Evolutionary conservation across 2,888 invertebrate genomes (phyloP), one percentile per base, ranked within the genome.

Genomic region (Nomada ruficornis): DNA sequence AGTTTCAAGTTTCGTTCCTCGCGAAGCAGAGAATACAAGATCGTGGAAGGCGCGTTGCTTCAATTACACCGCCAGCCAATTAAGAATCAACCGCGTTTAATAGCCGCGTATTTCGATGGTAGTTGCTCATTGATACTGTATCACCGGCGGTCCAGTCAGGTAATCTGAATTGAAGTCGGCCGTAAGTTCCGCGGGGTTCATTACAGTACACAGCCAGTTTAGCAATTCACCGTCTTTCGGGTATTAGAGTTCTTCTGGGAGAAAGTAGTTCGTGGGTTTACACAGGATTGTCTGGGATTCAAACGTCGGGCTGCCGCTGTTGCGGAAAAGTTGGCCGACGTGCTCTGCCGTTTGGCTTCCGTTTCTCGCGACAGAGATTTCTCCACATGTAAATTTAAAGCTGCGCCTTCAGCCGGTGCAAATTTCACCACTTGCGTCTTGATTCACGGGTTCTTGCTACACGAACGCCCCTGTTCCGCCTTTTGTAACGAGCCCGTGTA

Each of bases 371-470:
- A 82, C 85, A 65, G 85, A 84, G 83, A 88, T 88, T 85, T 83
- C 88, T 57, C 77, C 68, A 72, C 82, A 88, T 88, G 88, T 83
- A 88, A 88, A 88, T 88, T 86, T 88, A 83, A 88, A 85, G 82
- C 86, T 72, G 68, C 76, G 83, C 78, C 80, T 78, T 77, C 75
- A 50, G 54, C 67, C 55, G 75, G 69, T 60, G 81, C 71, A 85
- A 88, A 86, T 86, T 88, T 85, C 83, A 72, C 74, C 81, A 52
- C 79, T 75, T 64, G 59, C 70, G 59, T 36, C 60, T 44, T 36
- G 42, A 59, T 50, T 71, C 64, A 18, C 42, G 68, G n/a, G 26
- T 15, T 52, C 57, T 57, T 10, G 15, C 64, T 4, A 20, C 15
- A 13, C 10, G 0, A 4, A 9, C 13, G 13, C 23, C 36, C 42